Evolutionary conservation across 2,113 vertebrate genomes (phyloP).

Genomic region (Poicephalus gulielmi): DNA sequence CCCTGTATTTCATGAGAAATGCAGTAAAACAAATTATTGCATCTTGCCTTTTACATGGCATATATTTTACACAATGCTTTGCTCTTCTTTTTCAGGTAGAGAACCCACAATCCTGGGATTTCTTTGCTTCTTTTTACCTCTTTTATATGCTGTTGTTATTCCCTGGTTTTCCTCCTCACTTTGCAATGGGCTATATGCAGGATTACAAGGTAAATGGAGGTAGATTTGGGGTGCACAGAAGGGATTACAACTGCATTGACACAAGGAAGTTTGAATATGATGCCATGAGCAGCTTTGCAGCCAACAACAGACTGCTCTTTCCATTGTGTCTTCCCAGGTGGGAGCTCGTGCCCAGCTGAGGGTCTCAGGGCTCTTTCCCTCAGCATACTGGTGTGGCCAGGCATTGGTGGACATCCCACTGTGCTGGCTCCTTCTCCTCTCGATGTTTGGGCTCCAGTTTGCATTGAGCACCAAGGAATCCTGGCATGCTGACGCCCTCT

Average conservation of each 20-base stretch:
- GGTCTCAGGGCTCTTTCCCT: constrained; percentile 85
- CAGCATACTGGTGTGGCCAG: constrained; percentile 89
- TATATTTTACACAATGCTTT: not conserved
- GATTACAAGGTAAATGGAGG: constrained; percentile 80
- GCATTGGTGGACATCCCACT: constrained; percentile 84
- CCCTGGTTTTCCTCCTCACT: constrained; percentile 83
- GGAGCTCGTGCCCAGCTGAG: constrained; percentile 82
- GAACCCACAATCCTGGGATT: fast-evolving
- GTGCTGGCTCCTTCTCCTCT: constrained; percentile 80
- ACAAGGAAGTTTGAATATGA: not conserved
- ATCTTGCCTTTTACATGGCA: fast-evolving
- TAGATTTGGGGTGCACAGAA: not conserved
- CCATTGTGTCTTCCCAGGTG: constrained; percentile 63
- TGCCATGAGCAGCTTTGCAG: not conserved
- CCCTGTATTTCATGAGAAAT: not conserved
- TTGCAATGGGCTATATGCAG: constrained; percentile 83
- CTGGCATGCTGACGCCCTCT: fast-evolving
- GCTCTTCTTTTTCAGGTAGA: not conserved
- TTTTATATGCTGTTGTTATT: not conserved
- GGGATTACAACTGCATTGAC: not conserved
- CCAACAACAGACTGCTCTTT: not conserved
- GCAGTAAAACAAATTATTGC: not conserved
- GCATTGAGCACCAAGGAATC: not conserved
- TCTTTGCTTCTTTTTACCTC: not conserved
- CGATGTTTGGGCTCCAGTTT: constrained; percentile 68